Conservation (phyloP, 2,888 invertebrate species). For the Archaeoteleia sp. region DNA sequence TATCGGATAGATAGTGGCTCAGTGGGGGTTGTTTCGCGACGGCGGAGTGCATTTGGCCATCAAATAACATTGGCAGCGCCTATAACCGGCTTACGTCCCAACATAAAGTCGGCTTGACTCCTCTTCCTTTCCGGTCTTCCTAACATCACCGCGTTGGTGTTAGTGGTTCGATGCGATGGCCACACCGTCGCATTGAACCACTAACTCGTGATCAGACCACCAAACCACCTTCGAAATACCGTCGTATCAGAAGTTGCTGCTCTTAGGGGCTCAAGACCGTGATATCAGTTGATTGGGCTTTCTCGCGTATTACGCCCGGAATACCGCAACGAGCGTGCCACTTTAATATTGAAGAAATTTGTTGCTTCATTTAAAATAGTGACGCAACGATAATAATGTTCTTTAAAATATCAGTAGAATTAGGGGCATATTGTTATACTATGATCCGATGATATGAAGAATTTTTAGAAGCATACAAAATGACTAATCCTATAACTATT, state of each 20-base stretch:
- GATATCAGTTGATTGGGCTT: constrained; percentile 74
- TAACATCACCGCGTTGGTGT: constrained; percentile 48
- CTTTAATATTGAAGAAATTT: constrained; percentile 15
- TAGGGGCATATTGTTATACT: too few relatives aligned
- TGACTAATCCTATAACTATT: too few relatives aligned
- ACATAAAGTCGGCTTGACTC: constrained; percentile 73
- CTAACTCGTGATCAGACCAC: constrained; percentile 74
- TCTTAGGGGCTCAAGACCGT: constrained; percentile 69
- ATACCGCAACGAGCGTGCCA: constrained; percentile 24
- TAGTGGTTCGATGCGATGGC: constrained; percentile 50
- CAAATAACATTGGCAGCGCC: constrained; percentile 75
- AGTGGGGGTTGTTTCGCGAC: constrained; percentile 63
- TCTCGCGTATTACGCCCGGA: constrained; percentile 58
- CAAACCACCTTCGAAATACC: constrained; percentile 68
- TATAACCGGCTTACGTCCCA: constrained; percentile 74
- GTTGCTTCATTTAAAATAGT: background rate
- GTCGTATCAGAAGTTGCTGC: constrained; percentile 72
- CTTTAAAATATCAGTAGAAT: too few relatives aligned
- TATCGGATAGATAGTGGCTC: constrained; percentile 66
- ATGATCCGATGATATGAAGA: too few relatives aligned
- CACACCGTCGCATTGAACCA: constrained; percentile 67
- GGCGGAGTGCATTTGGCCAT: constrained; percentile 75
- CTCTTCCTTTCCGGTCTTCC: constrained; percentile 57
- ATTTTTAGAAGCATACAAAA: too few relatives aligned
- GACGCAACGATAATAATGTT: too few relatives aligned